Evolutionary conservation across 1,140 invertebrate genomes (phyloP).

Genomic region (Xylocopa sonorina): DNA sequence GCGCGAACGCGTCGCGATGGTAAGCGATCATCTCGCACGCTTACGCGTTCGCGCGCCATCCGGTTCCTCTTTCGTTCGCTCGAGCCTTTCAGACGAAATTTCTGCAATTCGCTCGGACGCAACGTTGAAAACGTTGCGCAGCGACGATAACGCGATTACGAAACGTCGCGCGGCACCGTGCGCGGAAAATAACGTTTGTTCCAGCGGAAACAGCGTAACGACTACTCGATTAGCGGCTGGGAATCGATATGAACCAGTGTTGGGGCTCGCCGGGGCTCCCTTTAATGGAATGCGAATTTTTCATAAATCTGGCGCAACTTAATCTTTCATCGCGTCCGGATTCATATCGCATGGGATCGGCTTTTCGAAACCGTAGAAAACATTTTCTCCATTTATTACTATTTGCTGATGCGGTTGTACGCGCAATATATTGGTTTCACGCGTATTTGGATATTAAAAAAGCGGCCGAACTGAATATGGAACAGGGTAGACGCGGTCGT

Average conservation of each 20-base stretch:
- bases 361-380: no score
- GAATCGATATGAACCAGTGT: conserved; percentile 11
- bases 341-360: no score
- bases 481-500: not conserved
- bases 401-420: no score
- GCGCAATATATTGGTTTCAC: no score
- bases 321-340: no score
- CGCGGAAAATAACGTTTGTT: conserved; percentile 28
- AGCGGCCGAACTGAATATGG: no score
- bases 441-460: no score
- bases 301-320: no score
- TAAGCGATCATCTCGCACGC: not conserved
- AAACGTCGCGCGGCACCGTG: not conserved
- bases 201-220: conserved; percentile 24
- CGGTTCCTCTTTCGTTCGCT: not conserved
- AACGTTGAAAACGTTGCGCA: conserved; percentile 13
- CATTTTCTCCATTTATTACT: no score
- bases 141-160: conserved; percentile 35
- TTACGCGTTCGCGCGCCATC: no score
- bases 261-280: not conserved
- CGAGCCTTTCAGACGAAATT: conserved; percentile 3
- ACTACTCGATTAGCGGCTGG: not conserved
- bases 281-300: not conserved
- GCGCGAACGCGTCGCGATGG: not conserved
- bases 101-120: conserved; percentile 14